Percentiles rank a stretch among this genome's conserved stretches.
These are phyloP conservation scores for Diarsia brunnea DNA, from an alignment of 2,888 invertebrate genomes.

Conservation along the genomic window DNA sequence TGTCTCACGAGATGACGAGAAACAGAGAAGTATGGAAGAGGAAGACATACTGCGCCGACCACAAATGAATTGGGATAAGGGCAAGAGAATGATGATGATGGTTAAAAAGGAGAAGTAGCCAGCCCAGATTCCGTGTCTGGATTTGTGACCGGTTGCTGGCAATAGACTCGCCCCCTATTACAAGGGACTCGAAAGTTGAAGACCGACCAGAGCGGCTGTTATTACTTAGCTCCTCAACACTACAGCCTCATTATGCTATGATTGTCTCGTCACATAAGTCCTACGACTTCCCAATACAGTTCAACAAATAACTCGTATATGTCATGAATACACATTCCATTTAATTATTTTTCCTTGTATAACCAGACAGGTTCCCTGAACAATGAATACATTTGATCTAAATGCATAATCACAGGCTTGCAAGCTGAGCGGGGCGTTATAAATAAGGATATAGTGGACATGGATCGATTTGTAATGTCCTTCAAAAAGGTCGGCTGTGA, in stretches of 20 bases:
- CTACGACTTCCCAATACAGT: neutral
- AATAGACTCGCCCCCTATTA: too few species aligned
- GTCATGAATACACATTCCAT: neutral
- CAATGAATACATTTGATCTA: neutral
- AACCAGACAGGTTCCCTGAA: neutral
- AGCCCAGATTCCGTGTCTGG: too few species aligned
- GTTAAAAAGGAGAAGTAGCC: too few species aligned
- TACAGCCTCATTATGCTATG: neutral
- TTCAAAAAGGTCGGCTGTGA: neutral
- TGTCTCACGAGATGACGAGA: too few species aligned
- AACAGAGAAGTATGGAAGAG: too few species aligned
- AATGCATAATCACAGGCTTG: neutral
- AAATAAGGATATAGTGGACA: neutral
- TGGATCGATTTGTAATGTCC: conserved; percentile 1
- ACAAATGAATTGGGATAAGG: too few species aligned
- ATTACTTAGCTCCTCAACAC: neutral
- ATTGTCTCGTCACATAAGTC: neutral
- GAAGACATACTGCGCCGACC: too few species aligned
- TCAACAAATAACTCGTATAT: neutral
- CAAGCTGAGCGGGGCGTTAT: neutral
- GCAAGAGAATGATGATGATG: too few species aligned
- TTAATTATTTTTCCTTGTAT: neutral
- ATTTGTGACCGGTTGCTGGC: too few species aligned
- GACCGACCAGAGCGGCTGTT: neutral
- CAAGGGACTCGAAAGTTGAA: too few species aligned